Base-by-base conservation (phyloP, 2,888 invertebrate genomes). In the Formica aserva region DNA sequence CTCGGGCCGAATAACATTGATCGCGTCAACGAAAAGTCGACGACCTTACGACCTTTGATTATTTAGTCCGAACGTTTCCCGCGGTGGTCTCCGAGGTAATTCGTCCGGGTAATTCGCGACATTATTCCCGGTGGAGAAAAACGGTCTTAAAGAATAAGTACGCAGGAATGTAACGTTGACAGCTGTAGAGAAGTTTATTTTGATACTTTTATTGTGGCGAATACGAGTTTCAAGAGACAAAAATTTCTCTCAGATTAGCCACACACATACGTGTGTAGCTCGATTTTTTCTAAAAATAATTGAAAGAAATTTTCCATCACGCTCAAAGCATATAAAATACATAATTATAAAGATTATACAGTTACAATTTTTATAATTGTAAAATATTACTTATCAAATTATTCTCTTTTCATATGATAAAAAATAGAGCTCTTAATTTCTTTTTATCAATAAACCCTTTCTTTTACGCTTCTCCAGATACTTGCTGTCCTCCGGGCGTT, bases 1-100 rank as follows among this genome's bases (percentile, higher is more conserved):
- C 72, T 35, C 60, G 18, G 76, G 52, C 35, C 80, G 76, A 87
- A 89, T 88, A 86, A 87, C 88, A 89, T 88, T 76, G 86, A 74
- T 71, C 72, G 75, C 67, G 84, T 82, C 75, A 55, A 71, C 67
- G 81, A 63, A n/a, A 52, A 67, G 75, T 69, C 45, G 15, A 38
- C 63, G 72, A 67, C 32, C 69, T 63, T 32, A 41, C 75, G 60
- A 80, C 26, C 29, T 67, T 87, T 86, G 82, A 82, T 87, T 88
- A 86, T 89, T 87, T 84, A 84, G 86, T 72, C 72, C 48, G 77
- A 78, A 67, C 32, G 38, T 41, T 52, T 45, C 13, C 60, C 26
- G 55, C 18, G 35, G 38, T 81, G 67, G 81, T 81, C 78, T 45
- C 78, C 22, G 52, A 55, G 32, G 81, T 78, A 77, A 81, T 80